Percentiles rank a stretch among this genome's conserved stretches.
Conservation (phyloP, 2,888 invertebrate species). For the Calephelis perditalis region DNA sequence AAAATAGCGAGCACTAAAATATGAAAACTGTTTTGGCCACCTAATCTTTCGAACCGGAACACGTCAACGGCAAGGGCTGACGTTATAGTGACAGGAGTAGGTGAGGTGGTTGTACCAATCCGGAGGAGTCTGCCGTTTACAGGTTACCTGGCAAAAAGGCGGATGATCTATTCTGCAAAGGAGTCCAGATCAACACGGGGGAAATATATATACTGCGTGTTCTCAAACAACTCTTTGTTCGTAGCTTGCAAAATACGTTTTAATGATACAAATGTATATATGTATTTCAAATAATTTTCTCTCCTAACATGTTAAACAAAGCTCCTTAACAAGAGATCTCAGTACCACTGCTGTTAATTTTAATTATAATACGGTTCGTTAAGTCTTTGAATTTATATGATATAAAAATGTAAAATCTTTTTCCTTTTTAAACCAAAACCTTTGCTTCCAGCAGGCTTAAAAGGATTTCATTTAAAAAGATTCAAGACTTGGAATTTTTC, state of each 20-base stretch:
- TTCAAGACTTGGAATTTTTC: conserved; percentile 11
- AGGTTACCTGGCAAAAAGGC: no score
- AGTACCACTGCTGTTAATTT: conserved; percentile 2
- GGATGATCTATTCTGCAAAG: no score
- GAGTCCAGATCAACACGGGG: no score
- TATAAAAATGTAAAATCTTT: conserved; percentile 8
- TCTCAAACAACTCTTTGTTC: no score
- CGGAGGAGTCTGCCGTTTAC: no score
- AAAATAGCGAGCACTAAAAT: no score
- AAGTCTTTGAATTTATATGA: conserved; percentile 11
- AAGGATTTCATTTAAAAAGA: conserved; percentile 9
- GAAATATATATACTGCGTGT: no score
- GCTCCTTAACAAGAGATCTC: background rate
- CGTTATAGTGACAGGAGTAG: no score
- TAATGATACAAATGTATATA: background rate
- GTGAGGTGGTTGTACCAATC: no score
- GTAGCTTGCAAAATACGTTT: background rate
- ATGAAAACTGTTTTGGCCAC: no score
- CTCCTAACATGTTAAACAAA: background rate
- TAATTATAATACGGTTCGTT: conserved; percentile 12
- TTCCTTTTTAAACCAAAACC: conserved; percentile 3
- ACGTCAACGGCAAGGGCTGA: no score
- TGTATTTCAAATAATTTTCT: background rate
- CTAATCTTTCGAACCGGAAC: no score
- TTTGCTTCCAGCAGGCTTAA: conserved; percentile 7